Conservation (phyloP, 2,888 invertebrate species). For the Hydrotaea cyrtoneurina region DNA sequence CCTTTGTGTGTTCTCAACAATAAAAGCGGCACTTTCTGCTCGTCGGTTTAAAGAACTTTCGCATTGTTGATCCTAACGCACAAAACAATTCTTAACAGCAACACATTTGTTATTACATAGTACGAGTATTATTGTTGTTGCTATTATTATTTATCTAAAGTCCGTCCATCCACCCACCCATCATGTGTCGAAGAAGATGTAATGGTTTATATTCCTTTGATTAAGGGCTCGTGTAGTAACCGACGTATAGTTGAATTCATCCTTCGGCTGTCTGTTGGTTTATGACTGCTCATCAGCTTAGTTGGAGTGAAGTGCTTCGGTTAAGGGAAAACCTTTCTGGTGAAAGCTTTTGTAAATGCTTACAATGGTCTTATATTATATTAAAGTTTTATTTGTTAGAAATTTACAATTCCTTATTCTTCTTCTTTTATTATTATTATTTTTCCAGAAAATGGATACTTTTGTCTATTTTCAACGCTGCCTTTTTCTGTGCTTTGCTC, state of each 20-base stretch:
- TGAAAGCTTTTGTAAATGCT: background rate
- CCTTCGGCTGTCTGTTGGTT: background rate
- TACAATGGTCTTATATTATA: background rate
- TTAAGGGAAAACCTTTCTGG: background rate
- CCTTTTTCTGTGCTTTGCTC: background rate
- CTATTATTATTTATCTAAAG: slow-evolving; percentile 9
- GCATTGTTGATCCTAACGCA: background rate
- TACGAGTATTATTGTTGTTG: background rate
- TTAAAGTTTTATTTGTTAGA: slow-evolving; percentile 3
- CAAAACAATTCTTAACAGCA: background rate
- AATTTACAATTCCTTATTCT: background rate
- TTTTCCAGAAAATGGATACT: background rate
- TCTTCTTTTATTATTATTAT: background rate
- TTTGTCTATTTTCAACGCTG: background rate
- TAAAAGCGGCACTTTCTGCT: background rate
- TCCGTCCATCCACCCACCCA: background rate
- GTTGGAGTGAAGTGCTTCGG: background rate
- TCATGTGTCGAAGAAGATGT: background rate
- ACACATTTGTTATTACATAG: background rate
- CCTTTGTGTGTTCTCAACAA: background rate
- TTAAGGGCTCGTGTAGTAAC: background rate
- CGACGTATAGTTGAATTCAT: background rate
- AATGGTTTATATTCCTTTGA: background rate
- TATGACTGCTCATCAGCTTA: background rate
- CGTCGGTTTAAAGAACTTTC: background rate